Conservation (phyloP, 92 coral and sea anemone species). For the Nematostella vectensis region DNA sequence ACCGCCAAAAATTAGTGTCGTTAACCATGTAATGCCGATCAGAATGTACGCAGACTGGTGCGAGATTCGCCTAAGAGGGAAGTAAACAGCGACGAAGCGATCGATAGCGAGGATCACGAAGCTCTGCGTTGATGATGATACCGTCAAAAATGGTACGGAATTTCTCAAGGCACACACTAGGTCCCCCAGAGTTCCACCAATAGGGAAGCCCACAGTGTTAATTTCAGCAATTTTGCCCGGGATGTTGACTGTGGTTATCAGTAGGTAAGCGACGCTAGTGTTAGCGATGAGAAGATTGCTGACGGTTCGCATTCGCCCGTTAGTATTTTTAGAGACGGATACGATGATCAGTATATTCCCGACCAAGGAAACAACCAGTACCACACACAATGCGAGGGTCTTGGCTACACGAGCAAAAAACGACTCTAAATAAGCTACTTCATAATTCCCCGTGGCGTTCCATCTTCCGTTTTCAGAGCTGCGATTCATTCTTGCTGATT, state of each 20-base stretch:
- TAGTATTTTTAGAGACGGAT: constrained; percentile 22
- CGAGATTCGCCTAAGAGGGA: constrained; percentile 22
- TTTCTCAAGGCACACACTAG: constrained; percentile 11
- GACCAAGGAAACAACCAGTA: constrained; percentile 15
- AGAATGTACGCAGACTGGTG: constrained; percentile 21
- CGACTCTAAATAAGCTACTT: too few species aligned
- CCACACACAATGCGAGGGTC: constrained; percentile 1
- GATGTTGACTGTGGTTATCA: constrained; percentile 21
- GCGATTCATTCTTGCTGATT: too few species aligned
- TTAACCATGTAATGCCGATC: constrained; percentile 15
- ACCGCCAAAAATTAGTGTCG: constrained; percentile 5
- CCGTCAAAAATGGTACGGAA: constrained; percentile 20
- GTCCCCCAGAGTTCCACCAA: constrained; percentile 14
- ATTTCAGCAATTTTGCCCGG: constrained; percentile 20
- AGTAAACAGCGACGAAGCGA: constrained; percentile 39
- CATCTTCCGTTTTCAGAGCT: too few species aligned
- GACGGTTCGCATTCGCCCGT: constrained; percentile 33
- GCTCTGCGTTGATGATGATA: constrained; percentile 29
- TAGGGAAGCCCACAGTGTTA: constrained; percentile 11
- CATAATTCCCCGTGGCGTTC: too few species aligned
- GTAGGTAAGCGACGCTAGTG: constrained; percentile 26
- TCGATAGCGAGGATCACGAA: constrained; percentile 32
- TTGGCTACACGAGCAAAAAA: neutral
- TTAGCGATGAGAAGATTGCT: constrained; percentile 33
- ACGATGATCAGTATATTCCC: constrained; percentile 28